Base-by-base conservation (phyloP, 2,113 vertebrate species). In the Perca fluviatilis region DNA sequence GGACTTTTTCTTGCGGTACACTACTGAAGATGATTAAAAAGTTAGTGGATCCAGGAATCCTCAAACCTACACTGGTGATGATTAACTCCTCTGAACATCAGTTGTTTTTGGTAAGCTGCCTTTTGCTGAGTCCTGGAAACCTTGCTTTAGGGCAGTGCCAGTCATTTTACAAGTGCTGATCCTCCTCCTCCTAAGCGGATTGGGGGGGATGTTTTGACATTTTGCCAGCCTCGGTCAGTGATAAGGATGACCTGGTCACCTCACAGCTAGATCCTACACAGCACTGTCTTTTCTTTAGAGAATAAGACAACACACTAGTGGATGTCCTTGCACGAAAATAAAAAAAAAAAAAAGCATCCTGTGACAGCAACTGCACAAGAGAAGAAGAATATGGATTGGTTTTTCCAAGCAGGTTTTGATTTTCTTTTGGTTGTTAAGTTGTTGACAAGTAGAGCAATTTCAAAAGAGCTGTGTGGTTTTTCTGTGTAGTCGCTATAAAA, bases 221-320 rank as follows among this genome's bases (percentile, higher is more conserved):
- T 82, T 77, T 66, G 69, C 85, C 90, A 85, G 79, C 64, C 54
- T 58, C 30, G 79, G 89, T 89, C 77, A 88, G 77, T 64, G 92
- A 93, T 92, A 94, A 91, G 91, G 61, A 75, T 80, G 90, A 92
- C 89, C 90, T 50, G 79, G 89, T 92, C 88, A 84, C 65, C 74
- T 87, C 87, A 33, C 80, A 88, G 85, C 82, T 62, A 81, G 85
- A 78, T 54, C 43, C 82, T 10, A 69, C 75, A 68, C 85, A 88
- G 36, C 81, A 50, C 80, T 58, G 71, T 53, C 80, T 77, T 85
- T 81, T 87, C 74, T 89, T 85, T 12, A 19, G 68, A 43, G 86
- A 69, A 77, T 40, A 68, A 82, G 75, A 89, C 86, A 84, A 83
- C 72, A 71, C 62, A 43, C 27, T 50, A 74, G 47, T 12, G 68